Evolutionary conservation across 2,797 vertebrate genomes (phyloP), one percentile per base, ranked within the genome.

Genomic region (Lagodon rhomboides): DNA sequence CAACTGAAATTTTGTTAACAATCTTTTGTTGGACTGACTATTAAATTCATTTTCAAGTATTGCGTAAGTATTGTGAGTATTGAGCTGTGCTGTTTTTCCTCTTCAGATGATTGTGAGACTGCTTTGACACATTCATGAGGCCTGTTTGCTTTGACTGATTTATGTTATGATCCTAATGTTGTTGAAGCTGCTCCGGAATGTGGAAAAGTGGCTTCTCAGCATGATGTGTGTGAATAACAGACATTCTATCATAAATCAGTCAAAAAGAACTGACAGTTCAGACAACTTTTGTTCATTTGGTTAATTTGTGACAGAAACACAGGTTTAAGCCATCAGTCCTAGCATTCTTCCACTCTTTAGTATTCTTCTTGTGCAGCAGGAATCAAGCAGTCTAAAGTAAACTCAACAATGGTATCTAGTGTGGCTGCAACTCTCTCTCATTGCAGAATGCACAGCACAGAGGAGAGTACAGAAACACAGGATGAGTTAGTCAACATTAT

Each of bases 401-500:
- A 66, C 68, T 69, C 63, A 66, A 77, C 67, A 63, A 56, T 4
- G 55, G n/a, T 0, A 71, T 66, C 25, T 71, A 51, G 12, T 41
- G 59, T 44, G 18, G 50, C 68, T 38, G 70, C 64, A 66, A 56
- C 20, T 16, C 27, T 56, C 61, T 51, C 41, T 46, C 60, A 6
- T 73, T 67, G 76, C 38, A 65, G 54, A 80, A 51, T 17, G 38
- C 68, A 78, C 66, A 63, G 43, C 74, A 46, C 53, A 50, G 65
- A 68, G 41, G 69, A 60, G 27, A 59, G 67, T 30, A 66, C 38
- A 65, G 66, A n/a, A 7, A 75, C 75, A 72, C 82, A 81, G 79
- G 58, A 80, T 43, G 75, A 85, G 80, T 87, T 80, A 61, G 80
- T 82, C 67, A 71, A 63, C 81, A 91, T 90, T 73, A 86, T 90